Evolutionary conservation across 2,113 vertebrate species (phyloP), one percentile per base, ranked within the genome.

Genomic region (Labeo rohita): DNA sequence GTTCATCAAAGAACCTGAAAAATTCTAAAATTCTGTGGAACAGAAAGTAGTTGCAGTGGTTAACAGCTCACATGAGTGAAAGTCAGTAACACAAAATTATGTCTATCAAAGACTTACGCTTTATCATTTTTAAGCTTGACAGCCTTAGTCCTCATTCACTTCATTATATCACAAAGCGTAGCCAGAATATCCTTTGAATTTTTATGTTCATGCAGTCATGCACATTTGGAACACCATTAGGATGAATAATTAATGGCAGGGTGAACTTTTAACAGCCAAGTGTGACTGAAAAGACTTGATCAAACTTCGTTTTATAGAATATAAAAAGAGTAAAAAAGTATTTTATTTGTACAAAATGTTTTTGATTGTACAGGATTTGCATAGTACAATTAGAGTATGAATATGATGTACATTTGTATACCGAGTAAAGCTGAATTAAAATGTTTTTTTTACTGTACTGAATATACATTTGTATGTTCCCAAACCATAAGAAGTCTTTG

Each of bases 321-420:
- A 72, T 72, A 72, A 39, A 39, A 70, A 34, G 7, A 18, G 45
- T 50, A 66, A 18, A 74, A 74, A 75, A 76, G 7, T 4, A 15
- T 50, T 84, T 77, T 85, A 85, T 85, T 85, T 85, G 61, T 77
- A 77, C 3, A 77, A 77, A 83, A 59, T 80, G 0, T 12, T 21
- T 83, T 70, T 72, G 47, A 16, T 70, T 72, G 21, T 59, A 23
- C 61, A 83, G 7, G 15, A 47, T 28, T 59, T 73, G 18, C 56
- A 80, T 80, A 80, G 78, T 16, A 34, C 23, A 65, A 15, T 8
- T 43, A 6, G 16, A 6, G 8, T 34, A 77, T 77, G 50, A 4
- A 56, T 59, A 79, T 12, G 5, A 79, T 39, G 21, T 39, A 59
- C 8, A 79, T 23, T 45, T 21, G 68, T 11, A 45, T 72, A 77